phyloP scores from a whole-genome alignment of 2,113 vertebrate species.

The Callionymus lyra region DNA sequence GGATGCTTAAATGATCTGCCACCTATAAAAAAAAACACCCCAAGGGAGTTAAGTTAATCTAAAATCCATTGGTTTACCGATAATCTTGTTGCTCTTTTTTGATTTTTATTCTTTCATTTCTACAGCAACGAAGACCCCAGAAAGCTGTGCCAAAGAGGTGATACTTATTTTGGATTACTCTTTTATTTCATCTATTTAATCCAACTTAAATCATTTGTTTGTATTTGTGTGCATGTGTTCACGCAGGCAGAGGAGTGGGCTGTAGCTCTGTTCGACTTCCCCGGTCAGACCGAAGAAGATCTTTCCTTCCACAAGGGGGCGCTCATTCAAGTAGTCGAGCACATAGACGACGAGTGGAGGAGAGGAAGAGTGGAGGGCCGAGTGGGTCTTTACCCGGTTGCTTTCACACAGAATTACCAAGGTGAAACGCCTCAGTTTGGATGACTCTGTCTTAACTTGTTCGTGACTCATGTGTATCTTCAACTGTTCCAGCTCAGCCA shows the following conservation, averaged over 20 bases:
- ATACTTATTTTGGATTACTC: neutral
- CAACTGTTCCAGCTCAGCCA: constrained; percentile 38
- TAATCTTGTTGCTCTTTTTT: no score
- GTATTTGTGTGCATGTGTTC: neutral
- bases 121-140: no score
- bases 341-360: constrained; percentile 74
- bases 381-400: constrained; percentile 80
- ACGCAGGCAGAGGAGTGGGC: constrained; percentile 67
- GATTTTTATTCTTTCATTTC: no score
- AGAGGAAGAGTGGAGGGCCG: constrained; percentile 71
- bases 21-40: no score
- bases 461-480: no score
- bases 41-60: no score
- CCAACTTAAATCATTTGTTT: no score
- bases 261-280: constrained; percentile 80
- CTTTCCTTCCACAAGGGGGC: constrained; percentile 81
- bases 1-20: no score
- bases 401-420: constrained; percentile 71
- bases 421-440: no score
- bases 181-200: no score
- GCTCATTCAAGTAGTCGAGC: constrained; percentile 71
- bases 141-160: neutral
- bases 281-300: constrained; percentile 80
- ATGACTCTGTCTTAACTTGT: no score
- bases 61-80: no score